phyloP scores from a whole-genome alignment of 2,113 vertebrate genomes.

The Syngnathus floridae region DNA sequence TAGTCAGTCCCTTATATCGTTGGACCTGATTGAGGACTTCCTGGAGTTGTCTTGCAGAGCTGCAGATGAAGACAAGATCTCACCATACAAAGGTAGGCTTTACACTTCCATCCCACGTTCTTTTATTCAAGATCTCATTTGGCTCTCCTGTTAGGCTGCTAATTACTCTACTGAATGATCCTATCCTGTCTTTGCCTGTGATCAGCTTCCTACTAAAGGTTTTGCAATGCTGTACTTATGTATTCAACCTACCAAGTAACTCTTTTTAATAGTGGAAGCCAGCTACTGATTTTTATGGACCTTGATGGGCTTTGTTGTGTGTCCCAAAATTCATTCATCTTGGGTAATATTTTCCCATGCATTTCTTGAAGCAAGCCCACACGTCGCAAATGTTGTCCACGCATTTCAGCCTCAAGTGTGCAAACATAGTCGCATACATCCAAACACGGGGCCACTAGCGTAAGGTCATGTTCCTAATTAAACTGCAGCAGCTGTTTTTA shows the following conservation, averaged over 20 bases:
- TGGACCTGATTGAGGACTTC: conserved; percentile 98
- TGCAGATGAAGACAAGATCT: conserved; percentile 78
- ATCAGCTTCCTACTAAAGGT: background rate
- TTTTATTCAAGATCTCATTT: conserved; percentile 7
- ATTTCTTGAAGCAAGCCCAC: conserved; percentile 41
- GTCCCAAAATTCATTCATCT: conserved; percentile 13
- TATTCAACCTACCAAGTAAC: conserved; percentile 8
- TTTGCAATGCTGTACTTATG: conserved; percentile 9
- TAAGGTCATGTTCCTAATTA: conserved; percentile 73
- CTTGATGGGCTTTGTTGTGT: conserved; percentile 2
- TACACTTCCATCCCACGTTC: background rate
- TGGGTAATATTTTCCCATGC: conserved; percentile 36
- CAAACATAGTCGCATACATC: conserved; percentile 40
- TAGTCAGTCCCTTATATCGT: conserved; percentile 96
- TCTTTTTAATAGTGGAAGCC: background rate
- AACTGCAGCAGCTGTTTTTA: conserved; percentile 74
- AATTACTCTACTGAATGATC: conserved; percentile 1
- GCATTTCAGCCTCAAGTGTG: conserved; percentile 42
- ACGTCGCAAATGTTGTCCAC: conserved; percentile 41
- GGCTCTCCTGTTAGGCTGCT: background rate
- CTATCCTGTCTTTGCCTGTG: background rate
- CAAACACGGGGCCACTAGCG: conserved; percentile 55
- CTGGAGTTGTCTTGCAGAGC: conserved; percentile 84
- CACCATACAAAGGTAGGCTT: conserved; percentile 88
- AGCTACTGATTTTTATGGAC: conserved; percentile 11